Percentiles rank a stretch among this genome's conserved stretches.
Evolutionary conservation across 1,140 invertebrate genomes (phyloP).

Genomic region (Zelostemma sp.): DNA sequence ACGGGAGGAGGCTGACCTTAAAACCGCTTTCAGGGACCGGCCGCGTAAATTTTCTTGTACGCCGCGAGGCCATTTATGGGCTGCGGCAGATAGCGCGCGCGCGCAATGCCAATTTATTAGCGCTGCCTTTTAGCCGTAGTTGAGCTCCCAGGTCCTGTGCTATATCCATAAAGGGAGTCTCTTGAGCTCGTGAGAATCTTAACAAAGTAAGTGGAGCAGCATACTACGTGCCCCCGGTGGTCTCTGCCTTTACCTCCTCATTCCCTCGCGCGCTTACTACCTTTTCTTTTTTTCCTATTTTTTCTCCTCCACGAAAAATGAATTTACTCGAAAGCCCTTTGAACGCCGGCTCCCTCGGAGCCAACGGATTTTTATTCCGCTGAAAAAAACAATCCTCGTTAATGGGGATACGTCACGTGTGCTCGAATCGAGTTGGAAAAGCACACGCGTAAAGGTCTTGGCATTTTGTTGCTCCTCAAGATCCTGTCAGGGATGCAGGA

Average conservation of each 20-base stretch:
- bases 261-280: conserved; percentile 9
- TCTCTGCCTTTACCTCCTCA: conserved; percentile 28
- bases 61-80: conserved; percentile 58
- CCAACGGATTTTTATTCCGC: not conserved
- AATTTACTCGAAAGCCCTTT: not conserved
- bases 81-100: conserved; percentile 54
- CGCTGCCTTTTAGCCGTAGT: conserved; percentile 61
- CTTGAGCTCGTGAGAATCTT: conserved; percentile 59
- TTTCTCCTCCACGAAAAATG: conserved; percentile 4
- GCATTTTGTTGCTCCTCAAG: conserved; percentile 17
- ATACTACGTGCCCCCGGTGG: conserved; percentile 43
- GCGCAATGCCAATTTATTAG: conserved; percentile 67
- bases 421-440: not conserved
- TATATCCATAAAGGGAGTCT: conserved; percentile 60
- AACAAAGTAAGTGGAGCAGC: conserved; percentile 54
- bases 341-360: not conserved
- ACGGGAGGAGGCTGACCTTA: conserved; percentile 26
- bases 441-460: not conserved
- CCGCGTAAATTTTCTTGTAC: conserved; percentile 61
- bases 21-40: conserved; percentile 54
- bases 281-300: conserved; percentile 20
- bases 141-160: conserved; percentile 50
- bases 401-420: not conserved
- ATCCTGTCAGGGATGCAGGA: conserved; percentile 29
- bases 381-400: not conserved